phyloP scores from a whole-genome alignment of 2,113 vertebrate genomes.

The Gobio gobio region DNA sequence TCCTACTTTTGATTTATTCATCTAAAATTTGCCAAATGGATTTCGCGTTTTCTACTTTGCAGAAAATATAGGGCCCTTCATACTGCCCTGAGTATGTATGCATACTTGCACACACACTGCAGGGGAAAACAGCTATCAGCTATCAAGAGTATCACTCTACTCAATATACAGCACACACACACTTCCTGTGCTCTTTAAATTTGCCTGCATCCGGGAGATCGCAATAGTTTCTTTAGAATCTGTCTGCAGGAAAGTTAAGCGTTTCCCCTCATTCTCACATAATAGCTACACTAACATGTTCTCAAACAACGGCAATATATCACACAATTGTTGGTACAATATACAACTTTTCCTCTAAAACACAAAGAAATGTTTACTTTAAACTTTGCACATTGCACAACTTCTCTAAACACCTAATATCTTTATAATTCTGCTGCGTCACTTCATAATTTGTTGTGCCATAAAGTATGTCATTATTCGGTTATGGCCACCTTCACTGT shows the following conservation, averaged over 20 bases:
- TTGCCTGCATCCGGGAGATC: background rate
- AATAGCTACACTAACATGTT: background rate
- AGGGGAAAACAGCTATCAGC: too few species aligned
- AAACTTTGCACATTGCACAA: background rate
- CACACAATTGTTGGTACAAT: background rate
- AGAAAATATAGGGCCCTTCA: too few species aligned
- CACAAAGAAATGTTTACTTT: background rate
- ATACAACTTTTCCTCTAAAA: background rate
- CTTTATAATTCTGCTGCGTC: background rate
- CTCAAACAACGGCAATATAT: background rate
- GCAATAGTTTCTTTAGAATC: slow-evolving; percentile 20
- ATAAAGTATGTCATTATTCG: background rate
- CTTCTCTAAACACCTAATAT: background rate
- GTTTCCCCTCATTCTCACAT: slow-evolving; percentile 33
- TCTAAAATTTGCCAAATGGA: too few species aligned
- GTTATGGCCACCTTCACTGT: background rate
- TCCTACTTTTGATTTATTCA: too few species aligned
- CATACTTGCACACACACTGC: background rate
- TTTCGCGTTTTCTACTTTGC: too few species aligned
- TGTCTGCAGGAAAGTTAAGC: slow-evolving; percentile 32
- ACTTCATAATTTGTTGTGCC: background rate
- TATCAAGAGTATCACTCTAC: too few species aligned
- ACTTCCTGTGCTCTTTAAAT: slow-evolving; percentile 33
- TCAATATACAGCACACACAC: slow-evolving; percentile 7
- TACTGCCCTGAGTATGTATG: background rate